Conservation (phyloP, 2,113 vertebrate species). For the Plotosus lineatus region DNA sequence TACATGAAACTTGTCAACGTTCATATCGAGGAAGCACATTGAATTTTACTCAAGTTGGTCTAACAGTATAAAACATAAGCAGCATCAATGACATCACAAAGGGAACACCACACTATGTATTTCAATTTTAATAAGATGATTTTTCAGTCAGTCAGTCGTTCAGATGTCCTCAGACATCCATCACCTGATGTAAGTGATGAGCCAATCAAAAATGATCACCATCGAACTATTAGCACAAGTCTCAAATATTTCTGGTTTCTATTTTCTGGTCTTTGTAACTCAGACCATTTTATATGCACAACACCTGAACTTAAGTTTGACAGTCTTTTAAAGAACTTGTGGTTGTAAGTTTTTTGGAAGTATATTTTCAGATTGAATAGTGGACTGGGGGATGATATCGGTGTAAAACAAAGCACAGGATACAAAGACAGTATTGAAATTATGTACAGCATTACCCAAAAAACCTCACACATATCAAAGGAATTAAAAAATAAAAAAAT, state of each 20-base stretch:
- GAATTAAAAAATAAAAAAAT: too few species aligned
- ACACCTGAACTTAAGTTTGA: neutral
- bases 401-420: neutral
- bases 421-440: neutral
- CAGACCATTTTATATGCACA: neutral
- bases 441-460: too few species aligned
- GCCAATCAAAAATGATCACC: neutral
- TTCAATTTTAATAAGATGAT: conserved; percentile 6
- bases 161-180: neutral
- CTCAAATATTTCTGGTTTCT: neutral
- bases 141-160: neutral
- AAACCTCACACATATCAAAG: too few species aligned
- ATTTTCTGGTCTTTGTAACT: too few species aligned
- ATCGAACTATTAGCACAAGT: neutral
- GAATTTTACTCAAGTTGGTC: neutral
- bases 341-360: neutral
- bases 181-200: neutral
- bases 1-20: too few species aligned
- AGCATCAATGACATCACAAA: neutral
- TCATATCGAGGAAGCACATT: neutral
- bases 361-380: neutral
- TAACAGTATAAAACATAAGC: neutral
- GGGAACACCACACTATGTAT: neutral
- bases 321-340: neutral
- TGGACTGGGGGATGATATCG: neutral